phyloP scores from a whole-genome alignment of 53 echinoderm and acorn worm genomes.

The Hippasteria phrygiana region DNA sequence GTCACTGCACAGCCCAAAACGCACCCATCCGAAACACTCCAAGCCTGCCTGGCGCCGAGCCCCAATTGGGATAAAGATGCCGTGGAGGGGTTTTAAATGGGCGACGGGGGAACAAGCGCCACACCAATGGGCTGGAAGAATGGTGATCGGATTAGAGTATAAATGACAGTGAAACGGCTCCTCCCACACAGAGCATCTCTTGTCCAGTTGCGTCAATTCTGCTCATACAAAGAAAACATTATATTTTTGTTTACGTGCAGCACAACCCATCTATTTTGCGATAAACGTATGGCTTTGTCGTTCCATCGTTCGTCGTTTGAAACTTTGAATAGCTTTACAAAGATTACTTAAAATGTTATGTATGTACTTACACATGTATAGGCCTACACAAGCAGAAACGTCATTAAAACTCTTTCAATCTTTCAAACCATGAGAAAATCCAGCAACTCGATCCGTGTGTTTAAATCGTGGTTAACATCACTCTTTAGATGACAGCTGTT shows the following conservation, averaged over 20 bases:
- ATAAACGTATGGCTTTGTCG: no score
- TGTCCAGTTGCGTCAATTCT: not conserved
- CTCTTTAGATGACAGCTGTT: no score
- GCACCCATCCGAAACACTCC: conserved; percentile 43
- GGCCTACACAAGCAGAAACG: no score
- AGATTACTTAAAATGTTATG: no score
- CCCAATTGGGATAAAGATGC: conserved; percentile 53
- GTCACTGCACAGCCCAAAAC: conserved; percentile 10
- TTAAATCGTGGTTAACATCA: no score
- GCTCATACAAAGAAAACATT: not conserved
- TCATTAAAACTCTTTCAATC: no score
- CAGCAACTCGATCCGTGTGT: no score
- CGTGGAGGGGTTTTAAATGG: conserved; percentile 37
- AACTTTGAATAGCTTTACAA: no score
- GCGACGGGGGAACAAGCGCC: conserved; percentile 32
- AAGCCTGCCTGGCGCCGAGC: conserved; percentile 63
- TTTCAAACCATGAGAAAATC: no score
- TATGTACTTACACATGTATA: no score
- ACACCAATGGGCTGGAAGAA: conserved; percentile 46
- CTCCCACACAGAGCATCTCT: conserved; percentile 15
- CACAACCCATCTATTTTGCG: no score
- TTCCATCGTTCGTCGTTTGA: no score
- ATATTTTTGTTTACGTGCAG: not conserved
- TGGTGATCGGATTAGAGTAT: conserved; percentile 40
- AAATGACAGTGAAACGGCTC: not conserved